Conservation (phyloP, 2,797 vertebrate species). For the Salmo trutta region DNA sequence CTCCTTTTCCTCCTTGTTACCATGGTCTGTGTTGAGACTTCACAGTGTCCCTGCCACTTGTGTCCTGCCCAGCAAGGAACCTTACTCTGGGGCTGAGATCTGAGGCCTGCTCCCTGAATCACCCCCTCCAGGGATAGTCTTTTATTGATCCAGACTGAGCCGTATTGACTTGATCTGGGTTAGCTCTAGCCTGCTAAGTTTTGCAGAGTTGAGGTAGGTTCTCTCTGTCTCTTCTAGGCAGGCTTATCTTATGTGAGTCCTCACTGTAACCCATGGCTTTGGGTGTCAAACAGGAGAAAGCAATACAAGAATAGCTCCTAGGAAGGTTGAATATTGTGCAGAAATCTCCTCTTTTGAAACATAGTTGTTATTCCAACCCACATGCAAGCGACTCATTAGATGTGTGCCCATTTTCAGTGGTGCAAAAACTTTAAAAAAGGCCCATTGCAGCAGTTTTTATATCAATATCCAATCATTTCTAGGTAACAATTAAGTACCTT, state of each 20-base stretch:
- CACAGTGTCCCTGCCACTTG: background rate
- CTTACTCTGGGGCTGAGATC: slow-evolving; percentile 9
- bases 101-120: slow-evolving; percentile 17
- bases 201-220: slow-evolving; percentile 66
- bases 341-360: background rate
- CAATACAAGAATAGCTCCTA: background rate
- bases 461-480: too few relatives aligned
- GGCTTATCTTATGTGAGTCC: slow-evolving; percentile 10
- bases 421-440: background rate
- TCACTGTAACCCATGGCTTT: background rate
- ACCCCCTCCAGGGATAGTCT: slow-evolving; percentile 10
- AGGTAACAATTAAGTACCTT: too few relatives aligned
- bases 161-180: slow-evolving; percentile 10
- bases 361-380: background rate
- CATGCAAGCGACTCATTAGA: background rate
- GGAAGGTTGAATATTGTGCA: background rate
- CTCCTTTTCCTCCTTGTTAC: slow-evolving; percentile 14
- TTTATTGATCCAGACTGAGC: background rate
- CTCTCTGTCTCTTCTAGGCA: slow-evolving; percentile 28
- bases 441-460: too few relatives aligned
- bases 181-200: slow-evolving; percentile 28
- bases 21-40: slow-evolving; percentile 18
- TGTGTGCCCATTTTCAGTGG: background rate
- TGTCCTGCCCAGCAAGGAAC: slow-evolving; percentile 1
- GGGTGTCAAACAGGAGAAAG: slow-evolving; percentile 4